Conservation (phyloP, 1,140 invertebrate species). For the Propsilocerus akamusi region DNA sequence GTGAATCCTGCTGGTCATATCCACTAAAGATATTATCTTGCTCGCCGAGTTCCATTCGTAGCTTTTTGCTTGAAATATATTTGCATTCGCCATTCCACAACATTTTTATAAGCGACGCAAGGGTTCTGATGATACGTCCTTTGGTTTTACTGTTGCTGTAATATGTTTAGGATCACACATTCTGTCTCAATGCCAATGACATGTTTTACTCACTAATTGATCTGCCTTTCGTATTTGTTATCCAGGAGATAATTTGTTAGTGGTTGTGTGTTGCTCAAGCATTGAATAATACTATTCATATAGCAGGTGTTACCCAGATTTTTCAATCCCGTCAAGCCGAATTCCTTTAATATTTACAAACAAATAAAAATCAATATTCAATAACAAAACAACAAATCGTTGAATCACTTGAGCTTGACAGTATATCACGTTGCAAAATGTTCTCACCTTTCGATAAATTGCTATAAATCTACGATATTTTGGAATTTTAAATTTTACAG, state of each 20-base stretch:
- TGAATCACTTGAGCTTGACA: conserved; percentile 8
- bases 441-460: conserved; percentile 8
- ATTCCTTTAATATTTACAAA: conserved; percentile 27
- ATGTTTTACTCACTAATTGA: conserved; percentile 24
- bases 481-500: neutral
- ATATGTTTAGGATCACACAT: conserved; percentile 5
- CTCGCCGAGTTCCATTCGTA: conserved; percentile 55
- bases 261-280: conserved; percentile 60
- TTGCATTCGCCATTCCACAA: conserved; percentile 58
- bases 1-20: conserved; percentile 82
- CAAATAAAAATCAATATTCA: conserved; percentile 11
- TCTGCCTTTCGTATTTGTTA: conserved; percentile 34
- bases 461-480: neutral
- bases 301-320: conserved; percentile 94
- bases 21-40: conserved; percentile 62
- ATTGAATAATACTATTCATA: conserved; percentile 94
- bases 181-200: neutral
- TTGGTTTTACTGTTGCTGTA: conserved; percentile 27
- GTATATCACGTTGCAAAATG: conserved; percentile 16
- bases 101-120: conserved; percentile 51
- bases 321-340: conserved; percentile 62
- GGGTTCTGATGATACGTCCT: conserved; percentile 51
- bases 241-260: conserved; percentile 56
- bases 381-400: conserved; percentile 19
- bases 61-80: conserved; percentile 56